A percentile compares a stretch with the other conserved stretches of the same genome.
These are phyloP conservation scores for Mellilla xanthometata DNA, from an alignment of 2,888 invertebrate genomes.

Conservation along the genomic window DNA sequence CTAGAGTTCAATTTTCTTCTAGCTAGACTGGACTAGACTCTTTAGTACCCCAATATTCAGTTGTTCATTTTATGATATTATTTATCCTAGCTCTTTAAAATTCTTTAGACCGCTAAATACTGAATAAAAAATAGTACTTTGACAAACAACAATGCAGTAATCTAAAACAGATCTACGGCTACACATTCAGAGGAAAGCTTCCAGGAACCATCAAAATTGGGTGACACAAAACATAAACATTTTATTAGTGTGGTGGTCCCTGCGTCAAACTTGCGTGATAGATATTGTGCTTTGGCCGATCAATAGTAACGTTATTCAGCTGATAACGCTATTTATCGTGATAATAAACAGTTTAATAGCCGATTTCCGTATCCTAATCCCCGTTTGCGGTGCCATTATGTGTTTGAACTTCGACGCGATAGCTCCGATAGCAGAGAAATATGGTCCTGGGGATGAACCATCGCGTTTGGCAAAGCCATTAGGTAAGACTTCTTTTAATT, in stretches of 20 bases:
- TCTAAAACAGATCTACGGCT: too few relatives aligned
- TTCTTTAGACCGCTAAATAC: too few relatives aligned
- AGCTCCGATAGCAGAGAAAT: slow-evolving; percentile 13
- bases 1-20: too few relatives aligned
- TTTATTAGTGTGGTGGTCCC: slow-evolving; percentile 42
- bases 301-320: slow-evolving; percentile 37
- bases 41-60: too few relatives aligned
- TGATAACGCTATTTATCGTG: slow-evolving; percentile 46
- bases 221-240: slow-evolving; percentile 31
- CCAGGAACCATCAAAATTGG: slow-evolving; percentile 11
- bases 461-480: slow-evolving; percentile 26
- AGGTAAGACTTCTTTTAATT: slow-evolving; percentile 17
- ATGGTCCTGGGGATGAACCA: slow-evolving; percentile 8
- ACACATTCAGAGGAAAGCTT: too few relatives aligned
- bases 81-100: too few relatives aligned
- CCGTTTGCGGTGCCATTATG: slow-evolving; percentile 30
- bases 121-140: too few relatives aligned
- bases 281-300: slow-evolving; percentile 36
- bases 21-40: too few relatives aligned
- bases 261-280: slow-evolving; percentile 50
- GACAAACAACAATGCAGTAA: too few relatives aligned
- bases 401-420: slow-evolving; percentile 22
- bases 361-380: slow-evolving; percentile 34
- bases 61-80: too few relatives aligned
- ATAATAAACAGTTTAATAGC: slow-evolving; percentile 44